Evolutionary conservation across 2,113 vertebrate genomes (phyloP), one percentile per base, ranked within the genome.

Genomic region (Oceanodroma tethys): DNA sequence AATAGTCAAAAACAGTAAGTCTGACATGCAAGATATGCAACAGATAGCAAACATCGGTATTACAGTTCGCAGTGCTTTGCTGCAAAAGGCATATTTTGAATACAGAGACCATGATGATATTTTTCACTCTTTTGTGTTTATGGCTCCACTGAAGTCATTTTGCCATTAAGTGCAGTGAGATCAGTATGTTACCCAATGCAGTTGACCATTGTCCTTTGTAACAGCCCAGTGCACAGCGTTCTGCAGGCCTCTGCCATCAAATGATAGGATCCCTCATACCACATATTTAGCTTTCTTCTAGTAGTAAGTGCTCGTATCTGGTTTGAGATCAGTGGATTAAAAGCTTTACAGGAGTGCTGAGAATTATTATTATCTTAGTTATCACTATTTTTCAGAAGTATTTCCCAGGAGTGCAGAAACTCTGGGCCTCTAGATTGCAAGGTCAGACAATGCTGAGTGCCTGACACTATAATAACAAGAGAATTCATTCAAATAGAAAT

Each of bases 351-450:
- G 78, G 55, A 95, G 91, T 93, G 71, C 81, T 95, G 71, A 95
- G 87, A 89, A 93, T 95, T 93, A 96, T 95, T 96, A 95, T 95
- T 82, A 95, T 97, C 94, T 95, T 92, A 95, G 92, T 95, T 97
- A 97, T 97, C 95, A 56, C 86, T 82, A 34, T 93, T 82, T 94
- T 95, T 90, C 84, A 93, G 83, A 94, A 95, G 78, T 90, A 76
- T 92, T 92, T 93, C 67, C 59, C 63, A 81, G 82, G 66, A 94
- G 79, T 73, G 86, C 65, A 85, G 66, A 70, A 88, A 85, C 63
- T 94, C 94, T 58, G 66, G 76, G 91, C 55, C 66, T 89, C 73
- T 66, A 81, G 96, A 97, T 95, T 95, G 88, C 94, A 81, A 78
- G 84, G 89, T 93, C 95, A 89, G 91, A 91, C 86, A 93, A 42